Conservation (phyloP, 2,113 vertebrate genomes). For the Halcyon senegalensis region DNA sequence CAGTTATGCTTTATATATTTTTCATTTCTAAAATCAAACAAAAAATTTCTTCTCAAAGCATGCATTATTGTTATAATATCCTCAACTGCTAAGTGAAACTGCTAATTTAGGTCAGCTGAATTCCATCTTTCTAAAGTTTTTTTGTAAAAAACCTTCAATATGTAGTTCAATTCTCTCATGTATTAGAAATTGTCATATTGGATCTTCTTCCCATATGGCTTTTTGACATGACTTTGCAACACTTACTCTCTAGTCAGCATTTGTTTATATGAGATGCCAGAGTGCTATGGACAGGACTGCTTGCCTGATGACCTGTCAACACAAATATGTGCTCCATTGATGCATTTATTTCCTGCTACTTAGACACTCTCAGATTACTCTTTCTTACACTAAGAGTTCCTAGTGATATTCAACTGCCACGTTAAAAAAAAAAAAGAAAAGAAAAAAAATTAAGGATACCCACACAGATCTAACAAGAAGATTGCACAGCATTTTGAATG, state of each 20-base stretch:
- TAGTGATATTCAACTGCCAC: not conserved
- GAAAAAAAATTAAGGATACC: not conserved
- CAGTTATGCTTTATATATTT: not conserved
- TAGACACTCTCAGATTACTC: not conserved
- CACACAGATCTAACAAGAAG: not conserved
- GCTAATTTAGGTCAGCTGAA: not conserved
- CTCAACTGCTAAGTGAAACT: not conserved
- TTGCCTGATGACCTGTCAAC: not conserved
- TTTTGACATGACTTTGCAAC: not conserved
- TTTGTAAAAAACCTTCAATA: not conserved
- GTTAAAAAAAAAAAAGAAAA: not conserved
- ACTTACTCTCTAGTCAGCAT: not conserved
- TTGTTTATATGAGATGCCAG: not conserved
- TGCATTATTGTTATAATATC: not conserved
- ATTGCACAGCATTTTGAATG: not conserved
- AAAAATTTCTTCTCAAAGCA: not conserved
- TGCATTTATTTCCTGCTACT: not conserved
- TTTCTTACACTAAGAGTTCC: not conserved
- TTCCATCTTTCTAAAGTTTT: not conserved
- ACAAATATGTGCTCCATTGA: not conserved
- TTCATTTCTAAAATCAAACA: not conserved
- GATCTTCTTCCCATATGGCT: not conserved
- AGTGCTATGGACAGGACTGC: not conserved
- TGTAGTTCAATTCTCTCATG: not conserved
- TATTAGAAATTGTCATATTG: not conserved